Percentiles rank a stretch among this genome's conserved stretches.
Conservation (phyloP, 2,797 vertebrate genomes). For the Rhabdophis nuchalis region DNA sequence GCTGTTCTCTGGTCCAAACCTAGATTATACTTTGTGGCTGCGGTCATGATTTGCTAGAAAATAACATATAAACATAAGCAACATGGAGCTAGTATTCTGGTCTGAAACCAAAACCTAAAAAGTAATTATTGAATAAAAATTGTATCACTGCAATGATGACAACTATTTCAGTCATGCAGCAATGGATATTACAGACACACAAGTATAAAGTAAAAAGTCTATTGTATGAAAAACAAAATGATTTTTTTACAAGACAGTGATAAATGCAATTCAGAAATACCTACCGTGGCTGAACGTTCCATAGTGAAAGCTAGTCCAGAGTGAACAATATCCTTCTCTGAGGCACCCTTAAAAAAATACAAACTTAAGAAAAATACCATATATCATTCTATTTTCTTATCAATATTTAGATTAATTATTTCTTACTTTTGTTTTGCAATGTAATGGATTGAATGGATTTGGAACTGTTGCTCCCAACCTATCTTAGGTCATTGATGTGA, state of each 20-base stretch:
- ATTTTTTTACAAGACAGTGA: not conserved
- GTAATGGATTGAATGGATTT: not conserved
- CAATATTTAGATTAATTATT: not conserved
- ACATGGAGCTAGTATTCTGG: not conserved
- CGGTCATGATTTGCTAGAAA: slow-evolving; percentile 76
- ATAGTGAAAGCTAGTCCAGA: slow-evolving; percentile 79
- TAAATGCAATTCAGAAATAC: not conserved
- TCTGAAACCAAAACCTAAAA: not conserved
- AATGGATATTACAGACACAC: not conserved
- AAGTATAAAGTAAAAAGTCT: not conserved
- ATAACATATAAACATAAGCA: slow-evolving; percentile 15
- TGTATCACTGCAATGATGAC: not conserved
- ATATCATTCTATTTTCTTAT: not conserved
- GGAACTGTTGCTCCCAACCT: not conserved
- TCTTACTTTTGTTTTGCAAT: not conserved
- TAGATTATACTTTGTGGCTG: slow-evolving; percentile 74
- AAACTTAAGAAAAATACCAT: not conserved
- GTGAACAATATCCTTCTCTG: slow-evolving; percentile 69
- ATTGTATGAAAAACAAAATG: not conserved
- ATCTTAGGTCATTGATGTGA: not conserved
- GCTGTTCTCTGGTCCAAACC: slow-evolving; percentile 77
- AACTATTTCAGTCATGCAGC: not conserved
- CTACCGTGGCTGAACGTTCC: slow-evolving; percentile 77
- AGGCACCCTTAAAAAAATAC: slow-evolving; percentile 13
- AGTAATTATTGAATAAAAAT: not conserved